These are phyloP conservation scores for Melanotaenia parkinsoni DNA, from an alignment of 2,797 vertebrate species.

Conservation along the genomic window DNA sequence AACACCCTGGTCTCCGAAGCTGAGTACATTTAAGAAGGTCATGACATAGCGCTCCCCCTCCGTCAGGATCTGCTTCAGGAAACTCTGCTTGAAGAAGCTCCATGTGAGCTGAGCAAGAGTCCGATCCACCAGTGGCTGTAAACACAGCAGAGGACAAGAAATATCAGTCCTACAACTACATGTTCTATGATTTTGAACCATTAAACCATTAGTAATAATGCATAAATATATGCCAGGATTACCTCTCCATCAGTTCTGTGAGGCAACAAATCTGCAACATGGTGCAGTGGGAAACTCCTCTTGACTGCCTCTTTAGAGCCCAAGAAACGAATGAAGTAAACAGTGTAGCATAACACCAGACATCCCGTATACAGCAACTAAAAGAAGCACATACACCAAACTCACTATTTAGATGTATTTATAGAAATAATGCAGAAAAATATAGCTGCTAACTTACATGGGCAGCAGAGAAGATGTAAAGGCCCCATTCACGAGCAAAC, in stretches of 20 bases:
- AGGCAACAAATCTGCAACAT: constrained; percentile 87
- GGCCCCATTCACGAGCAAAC: constrained; percentile 88
- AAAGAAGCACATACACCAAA: constrained; percentile 26
- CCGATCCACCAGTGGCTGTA: constrained; percentile 89
- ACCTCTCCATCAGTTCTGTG: constrained; percentile 79
- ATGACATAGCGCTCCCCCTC: constrained; percentile 98
- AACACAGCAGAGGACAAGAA: constrained; percentile 21
- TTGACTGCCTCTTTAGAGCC: constrained; percentile 86
- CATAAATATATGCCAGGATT: not conserved
- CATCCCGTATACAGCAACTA: constrained; percentile 90
- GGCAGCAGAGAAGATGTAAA: constrained; percentile 92
- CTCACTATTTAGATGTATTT: constrained; percentile 1
- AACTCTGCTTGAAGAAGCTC: constrained; percentile 99
- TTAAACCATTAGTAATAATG: not conserved
- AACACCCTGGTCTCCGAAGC: constrained; percentile 96
- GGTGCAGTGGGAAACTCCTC: constrained; percentile 86
- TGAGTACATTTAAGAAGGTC: constrained; percentile 97
- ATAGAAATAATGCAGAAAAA: constrained; percentile 2
- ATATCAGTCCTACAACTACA: not conserved
- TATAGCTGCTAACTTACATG: constrained; percentile 82
- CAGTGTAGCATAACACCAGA: constrained; percentile 87
- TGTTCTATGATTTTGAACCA: constrained; percentile 1
- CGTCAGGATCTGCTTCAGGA: constrained; percentile 97
- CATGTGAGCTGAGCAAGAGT: constrained; percentile 90
- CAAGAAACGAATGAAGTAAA: constrained; percentile 89